Conservation (phyloP, 1,140 invertebrate species). For the Lordiphosa mommai region DNA sequence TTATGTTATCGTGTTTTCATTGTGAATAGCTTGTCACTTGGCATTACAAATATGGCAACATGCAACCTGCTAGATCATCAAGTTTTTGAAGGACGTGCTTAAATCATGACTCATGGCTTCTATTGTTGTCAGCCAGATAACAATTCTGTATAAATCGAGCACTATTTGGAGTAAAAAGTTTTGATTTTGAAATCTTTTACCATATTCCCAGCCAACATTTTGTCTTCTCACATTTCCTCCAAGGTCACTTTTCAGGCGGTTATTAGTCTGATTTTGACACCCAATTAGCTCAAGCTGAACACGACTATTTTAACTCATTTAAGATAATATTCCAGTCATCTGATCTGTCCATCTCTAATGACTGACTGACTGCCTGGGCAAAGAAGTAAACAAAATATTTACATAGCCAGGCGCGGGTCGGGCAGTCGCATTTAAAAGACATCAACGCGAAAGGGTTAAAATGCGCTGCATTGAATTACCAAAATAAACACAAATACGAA, state of each 20-base stretch:
- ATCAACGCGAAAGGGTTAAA: conserved; percentile 66
- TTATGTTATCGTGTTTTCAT: too few relatives aligned
- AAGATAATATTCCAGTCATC: neutral
- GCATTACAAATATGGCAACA: too few relatives aligned
- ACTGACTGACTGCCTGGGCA: conserved; percentile 13
- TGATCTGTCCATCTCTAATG: conserved; percentile 13
- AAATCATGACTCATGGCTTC: too few relatives aligned
- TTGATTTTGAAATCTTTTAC: too few relatives aligned
- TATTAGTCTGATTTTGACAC: neutral
- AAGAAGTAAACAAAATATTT: conserved; percentile 57
- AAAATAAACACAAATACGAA: conserved; percentile 68
- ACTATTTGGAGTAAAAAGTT: too few relatives aligned
- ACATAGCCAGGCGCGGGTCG: conserved; percentile 39
- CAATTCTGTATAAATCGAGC: neutral
- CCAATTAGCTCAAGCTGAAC: neutral
- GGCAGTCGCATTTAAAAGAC: conserved; percentile 63
- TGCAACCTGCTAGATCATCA: too few relatives aligned
- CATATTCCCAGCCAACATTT: too few relatives aligned
- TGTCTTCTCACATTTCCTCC: too few relatives aligned
- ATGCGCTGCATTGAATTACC: conserved; percentile 68
- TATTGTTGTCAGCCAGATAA: too few relatives aligned
- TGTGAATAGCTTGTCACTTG: too few relatives aligned
- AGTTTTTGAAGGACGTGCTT: too few relatives aligned
- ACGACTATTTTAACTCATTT: neutral
- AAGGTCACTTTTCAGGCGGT: too few relatives aligned